Conservation (phyloP, 2,888 invertebrate species). For the Gibbula magus region DNA sequence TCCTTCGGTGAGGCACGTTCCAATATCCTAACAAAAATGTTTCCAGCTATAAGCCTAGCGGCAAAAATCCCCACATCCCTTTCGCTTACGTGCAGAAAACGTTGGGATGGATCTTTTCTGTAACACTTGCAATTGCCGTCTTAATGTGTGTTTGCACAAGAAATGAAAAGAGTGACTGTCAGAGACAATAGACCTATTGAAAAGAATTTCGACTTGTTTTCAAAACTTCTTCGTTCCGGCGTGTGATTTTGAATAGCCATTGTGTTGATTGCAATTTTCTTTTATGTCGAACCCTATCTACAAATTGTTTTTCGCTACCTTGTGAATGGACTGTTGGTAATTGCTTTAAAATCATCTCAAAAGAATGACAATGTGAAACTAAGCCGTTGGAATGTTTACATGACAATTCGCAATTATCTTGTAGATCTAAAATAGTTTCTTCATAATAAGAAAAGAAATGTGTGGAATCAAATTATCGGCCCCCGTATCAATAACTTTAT, state of each 20-base stretch:
- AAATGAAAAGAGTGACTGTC: conserved; percentile 4
- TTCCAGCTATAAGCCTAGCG: neutral
- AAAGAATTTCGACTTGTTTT: conserved; percentile 17
- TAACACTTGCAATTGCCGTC: neutral
- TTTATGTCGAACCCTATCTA: neutral
- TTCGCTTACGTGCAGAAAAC: conserved; percentile 16
- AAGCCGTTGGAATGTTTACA: neutral
- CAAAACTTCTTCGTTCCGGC: conserved; percentile 14
- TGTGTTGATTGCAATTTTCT: neutral
- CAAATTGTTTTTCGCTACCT: conserved; percentile 16
- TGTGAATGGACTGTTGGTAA: neutral
- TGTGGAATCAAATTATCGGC: neutral
- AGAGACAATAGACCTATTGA: conserved; percentile 9
- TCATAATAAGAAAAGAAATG: neutral
- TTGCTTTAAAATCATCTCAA: neutral
- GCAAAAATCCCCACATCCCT: neutral
- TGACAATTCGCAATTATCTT: neutral
- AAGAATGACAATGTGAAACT: neutral
- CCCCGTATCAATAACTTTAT: neutral
- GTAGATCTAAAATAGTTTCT: neutral
- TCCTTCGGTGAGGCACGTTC: neutral
- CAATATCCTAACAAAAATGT: conserved; percentile 6
- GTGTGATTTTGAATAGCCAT: conserved; percentile 17
- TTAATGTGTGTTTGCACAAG: conserved; percentile 13
- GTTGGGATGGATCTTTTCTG: neutral